These are phyloP conservation scores for Oenanthe oenanthe DNA, from an alignment of 2,113 vertebrate species.

Conservation along the genomic window DNA sequence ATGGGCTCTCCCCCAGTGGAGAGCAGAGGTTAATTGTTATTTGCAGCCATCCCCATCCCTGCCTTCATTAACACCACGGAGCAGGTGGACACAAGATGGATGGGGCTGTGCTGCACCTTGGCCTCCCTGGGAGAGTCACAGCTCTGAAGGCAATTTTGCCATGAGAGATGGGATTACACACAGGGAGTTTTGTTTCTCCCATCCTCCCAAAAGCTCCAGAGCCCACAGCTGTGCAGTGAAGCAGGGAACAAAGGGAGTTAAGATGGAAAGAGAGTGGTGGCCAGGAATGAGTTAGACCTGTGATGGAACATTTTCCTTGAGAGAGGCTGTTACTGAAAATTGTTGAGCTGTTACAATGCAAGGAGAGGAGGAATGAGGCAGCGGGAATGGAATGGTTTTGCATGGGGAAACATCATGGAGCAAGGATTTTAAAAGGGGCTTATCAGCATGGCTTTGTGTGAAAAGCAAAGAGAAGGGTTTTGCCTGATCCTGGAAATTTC, in stretches of 20 bases:
- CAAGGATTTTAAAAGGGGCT: neutral
- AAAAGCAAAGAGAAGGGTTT: neutral
- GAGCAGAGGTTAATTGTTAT: neutral
- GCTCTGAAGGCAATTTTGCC: neutral
- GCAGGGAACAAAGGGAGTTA: neutral
- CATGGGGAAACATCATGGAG: neutral
- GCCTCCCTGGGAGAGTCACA: accelerated
- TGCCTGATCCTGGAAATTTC: neutral
- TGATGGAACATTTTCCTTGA: neutral
- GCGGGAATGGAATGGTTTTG: neutral
- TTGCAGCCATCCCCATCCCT: neutral
- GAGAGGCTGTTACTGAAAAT: constrained; percentile 23
- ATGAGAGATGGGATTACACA: neutral
- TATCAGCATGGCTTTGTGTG: neutral
- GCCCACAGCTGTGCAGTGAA: neutral
- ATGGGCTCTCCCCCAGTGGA: neutral
- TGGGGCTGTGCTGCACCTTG: neutral
- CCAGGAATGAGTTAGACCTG: neutral
- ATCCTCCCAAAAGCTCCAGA: neutral
- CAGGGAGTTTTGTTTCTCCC: neutral
- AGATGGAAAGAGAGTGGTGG: neutral
- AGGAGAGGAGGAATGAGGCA: neutral
- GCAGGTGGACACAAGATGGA: neutral
- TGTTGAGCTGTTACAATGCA: neutral
- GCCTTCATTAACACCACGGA: neutral